These are phyloP conservation scores for Meiosimyza platycephala DNA, from an alignment of 2,888 invertebrate species.

Conservation along the genomic window DNA sequence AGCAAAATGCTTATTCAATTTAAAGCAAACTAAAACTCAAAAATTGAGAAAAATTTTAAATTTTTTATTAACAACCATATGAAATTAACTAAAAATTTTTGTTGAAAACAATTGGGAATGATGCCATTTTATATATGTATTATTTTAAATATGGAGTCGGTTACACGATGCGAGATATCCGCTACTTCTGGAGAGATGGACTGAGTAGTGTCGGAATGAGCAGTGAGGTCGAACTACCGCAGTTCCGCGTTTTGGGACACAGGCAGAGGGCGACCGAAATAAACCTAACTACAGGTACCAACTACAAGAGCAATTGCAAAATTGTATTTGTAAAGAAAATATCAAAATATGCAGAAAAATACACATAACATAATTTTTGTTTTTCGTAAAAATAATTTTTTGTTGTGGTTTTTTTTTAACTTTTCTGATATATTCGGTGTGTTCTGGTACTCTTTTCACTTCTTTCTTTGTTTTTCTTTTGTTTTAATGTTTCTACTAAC, in stretches of 20 bases:
- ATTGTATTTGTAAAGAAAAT: slow-evolving; percentile 41
- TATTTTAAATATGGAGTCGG: slow-evolving; percentile 76
- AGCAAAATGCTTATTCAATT: not conserved
- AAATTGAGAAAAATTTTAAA: slow-evolving; percentile 32
- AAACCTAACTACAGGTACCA: slow-evolving; percentile 94
- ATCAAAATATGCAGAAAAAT: slow-evolving; percentile 38
- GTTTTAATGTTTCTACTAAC: not conserved
- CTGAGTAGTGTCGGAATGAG: slow-evolving; percentile 94
- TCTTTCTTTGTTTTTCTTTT: not conserved
- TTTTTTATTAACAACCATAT: slow-evolving; percentile 35
- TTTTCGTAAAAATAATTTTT: slow-evolving; percentile 8
- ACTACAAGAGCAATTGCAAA: slow-evolving; percentile 59
- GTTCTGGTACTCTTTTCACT: not conserved
- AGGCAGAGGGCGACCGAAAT: slow-evolving; percentile 94
- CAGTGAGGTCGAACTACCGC: slow-evolving; percentile 95
- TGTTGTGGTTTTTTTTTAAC: not conserved
- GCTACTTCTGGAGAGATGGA: slow-evolving; percentile 96
- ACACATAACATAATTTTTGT: slow-evolving; percentile 31
- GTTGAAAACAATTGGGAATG: slow-evolving; percentile 57
- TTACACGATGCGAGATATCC: slow-evolving; percentile 98
- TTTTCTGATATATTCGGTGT: not conserved
- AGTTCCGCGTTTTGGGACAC: slow-evolving; percentile 96
- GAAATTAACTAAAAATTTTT: slow-evolving; percentile 43
- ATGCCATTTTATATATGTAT: slow-evolving; percentile 56
- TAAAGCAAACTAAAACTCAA: slow-evolving; percentile 27